Evolutionary conservation across 1,140 invertebrate genomes (phyloP).

Genomic region (Cydia splendana): DNA sequence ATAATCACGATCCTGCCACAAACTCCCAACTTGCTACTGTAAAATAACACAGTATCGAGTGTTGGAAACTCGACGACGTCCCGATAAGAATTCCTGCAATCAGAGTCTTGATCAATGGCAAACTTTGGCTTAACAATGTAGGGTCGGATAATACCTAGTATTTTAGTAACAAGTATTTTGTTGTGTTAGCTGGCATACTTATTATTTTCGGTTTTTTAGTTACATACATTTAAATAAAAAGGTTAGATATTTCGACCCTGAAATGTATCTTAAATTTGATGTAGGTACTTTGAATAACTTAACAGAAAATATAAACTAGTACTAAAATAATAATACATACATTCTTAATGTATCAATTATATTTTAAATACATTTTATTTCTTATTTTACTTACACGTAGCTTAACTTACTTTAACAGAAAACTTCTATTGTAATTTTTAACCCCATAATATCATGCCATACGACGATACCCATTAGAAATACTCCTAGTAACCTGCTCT

Average conservation of each 20-base stretch:
- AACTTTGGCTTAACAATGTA: background rate
- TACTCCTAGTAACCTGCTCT: slow-evolving; percentile 2
- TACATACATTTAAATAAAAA: no score
- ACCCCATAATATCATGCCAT: slow-evolving; percentile 1
- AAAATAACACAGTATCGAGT: slow-evolving; percentile 5
- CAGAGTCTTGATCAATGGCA: background rate
- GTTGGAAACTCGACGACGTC: background rate
- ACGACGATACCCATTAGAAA: background rate
- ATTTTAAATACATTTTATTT: no score
- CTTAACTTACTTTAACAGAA: background rate
- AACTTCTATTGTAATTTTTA: background rate
- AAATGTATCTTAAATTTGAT: no score
- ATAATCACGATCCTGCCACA: slow-evolving; percentile 2
- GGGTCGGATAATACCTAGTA: background rate
- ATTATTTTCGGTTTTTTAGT: no score
- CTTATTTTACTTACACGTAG: no score
- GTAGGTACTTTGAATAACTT: no score
- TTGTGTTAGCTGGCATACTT: no score
- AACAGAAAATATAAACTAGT: no score
- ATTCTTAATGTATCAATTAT: no score
- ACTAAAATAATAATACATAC: no score
- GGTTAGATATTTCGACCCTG: no score
- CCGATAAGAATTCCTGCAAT: slow-evolving; percentile 12
- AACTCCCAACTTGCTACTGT: slow-evolving; percentile 7
- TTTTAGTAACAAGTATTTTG: background rate